These are phyloP conservation scores for Tetragonula carbonaria DNA, from an alignment of 2,888 invertebrate species.

Conservation along the genomic window DNA sequence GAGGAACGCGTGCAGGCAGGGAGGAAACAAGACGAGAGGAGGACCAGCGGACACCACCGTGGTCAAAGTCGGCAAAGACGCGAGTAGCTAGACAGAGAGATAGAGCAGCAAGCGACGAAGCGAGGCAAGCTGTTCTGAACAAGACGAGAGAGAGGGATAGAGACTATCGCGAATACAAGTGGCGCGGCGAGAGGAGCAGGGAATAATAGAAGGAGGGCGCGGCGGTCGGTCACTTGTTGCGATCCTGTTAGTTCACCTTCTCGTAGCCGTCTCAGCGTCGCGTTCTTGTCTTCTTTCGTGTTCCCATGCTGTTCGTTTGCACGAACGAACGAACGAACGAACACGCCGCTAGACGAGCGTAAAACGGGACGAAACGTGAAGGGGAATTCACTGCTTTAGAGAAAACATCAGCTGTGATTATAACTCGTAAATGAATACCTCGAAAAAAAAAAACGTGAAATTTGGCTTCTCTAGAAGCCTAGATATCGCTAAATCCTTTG, in stretches of 20 bases:
- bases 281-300: constrained; percentile 42
- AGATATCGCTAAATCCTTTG: background rate
- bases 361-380: background rate
- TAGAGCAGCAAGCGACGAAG: constrained; percentile 19
- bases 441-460: background rate
- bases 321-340: constrained; percentile 31
- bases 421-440: background rate
- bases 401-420: too few relatives aligned
- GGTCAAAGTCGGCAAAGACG: constrained; percentile 32
- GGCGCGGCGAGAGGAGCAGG: constrained; percentile 52
- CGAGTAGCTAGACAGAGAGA: constrained; percentile 34
- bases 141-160: constrained; percentile 27
- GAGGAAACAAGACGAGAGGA: constrained; percentile 7
- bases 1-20: background rate
- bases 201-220: constrained; percentile 78
- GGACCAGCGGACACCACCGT: background rate
- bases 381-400: background rate
- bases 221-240: constrained; percentile 81
- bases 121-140: background rate
- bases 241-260: constrained; percentile 82
- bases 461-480: background rate
- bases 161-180: constrained; percentile 56
- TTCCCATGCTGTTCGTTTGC: constrained; percentile 26
- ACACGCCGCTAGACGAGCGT: background rate
- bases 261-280: constrained; percentile 67